These are phyloP conservation scores for Percopsis transmontana DNA, from an alignment of 2,113 vertebrate genomes.

Conservation along the genomic window DNA sequence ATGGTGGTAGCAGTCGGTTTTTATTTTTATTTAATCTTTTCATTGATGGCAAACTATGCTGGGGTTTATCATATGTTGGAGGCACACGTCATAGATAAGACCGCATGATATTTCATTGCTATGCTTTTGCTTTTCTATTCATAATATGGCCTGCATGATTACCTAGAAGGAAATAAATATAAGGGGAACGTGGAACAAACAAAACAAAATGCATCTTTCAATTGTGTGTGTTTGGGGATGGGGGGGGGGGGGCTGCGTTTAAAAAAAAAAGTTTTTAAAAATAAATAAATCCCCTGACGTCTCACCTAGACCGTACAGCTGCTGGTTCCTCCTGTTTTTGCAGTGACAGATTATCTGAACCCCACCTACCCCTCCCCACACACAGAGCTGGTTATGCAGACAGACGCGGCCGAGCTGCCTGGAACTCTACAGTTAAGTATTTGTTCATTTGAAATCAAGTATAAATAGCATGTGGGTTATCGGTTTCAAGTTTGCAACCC, in stretches of 20 bases:
- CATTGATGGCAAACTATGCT: neutral
- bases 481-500: constrained; percentile 75
- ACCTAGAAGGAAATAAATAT: no score
- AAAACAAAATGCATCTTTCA: no score
- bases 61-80: no score
- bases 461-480: constrained; percentile 80
- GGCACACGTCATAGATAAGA: no score
- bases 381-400: constrained; percentile 46
- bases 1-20: neutral
- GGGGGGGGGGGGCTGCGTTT: no score
- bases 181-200: no score
- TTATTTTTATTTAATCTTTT: neutral
- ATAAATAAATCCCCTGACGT: neutral
- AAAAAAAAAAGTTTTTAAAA: neutral
- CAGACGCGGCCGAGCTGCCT: constrained; percentile 47
- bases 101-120: no score
- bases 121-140: no score
- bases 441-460: constrained; percentile 75
- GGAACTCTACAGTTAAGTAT: constrained; percentile 67
- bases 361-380: neutral
- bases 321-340: constrained; percentile 20
- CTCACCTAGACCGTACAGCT: constrained; percentile 8
- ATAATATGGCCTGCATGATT: no score
- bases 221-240: no score
- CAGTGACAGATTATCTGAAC: neutral